Evolutionary conservation across 2,113 vertebrate genomes (phyloP).

Genomic region (Caranx ignobilis): DNA sequence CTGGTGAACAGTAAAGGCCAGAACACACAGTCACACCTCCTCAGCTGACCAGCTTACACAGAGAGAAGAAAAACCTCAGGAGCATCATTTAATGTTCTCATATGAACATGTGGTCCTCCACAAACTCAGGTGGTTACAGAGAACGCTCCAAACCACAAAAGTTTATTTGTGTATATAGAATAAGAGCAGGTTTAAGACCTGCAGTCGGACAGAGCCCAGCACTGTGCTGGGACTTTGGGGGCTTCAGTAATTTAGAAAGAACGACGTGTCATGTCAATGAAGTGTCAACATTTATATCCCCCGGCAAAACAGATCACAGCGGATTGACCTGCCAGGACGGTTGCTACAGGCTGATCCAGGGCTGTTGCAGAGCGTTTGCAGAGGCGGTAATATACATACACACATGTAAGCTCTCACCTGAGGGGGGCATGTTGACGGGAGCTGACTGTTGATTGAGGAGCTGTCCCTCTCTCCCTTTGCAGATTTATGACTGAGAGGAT

Average conservation of each 20-base stretch:
- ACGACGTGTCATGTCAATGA: conserved; percentile 27
- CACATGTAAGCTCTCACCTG: conserved; percentile 33
- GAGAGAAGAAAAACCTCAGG: no score
- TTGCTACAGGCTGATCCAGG: neutral
- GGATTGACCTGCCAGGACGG: conserved; percentile 18
- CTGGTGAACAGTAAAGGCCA: no score
- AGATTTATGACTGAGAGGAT: conserved; percentile 75
- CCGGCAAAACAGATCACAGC: conserved; percentile 13
- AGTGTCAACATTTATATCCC: conserved; percentile 34
- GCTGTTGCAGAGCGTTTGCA: neutral
- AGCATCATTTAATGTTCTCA: no score
- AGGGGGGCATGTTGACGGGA: conserved; percentile 31
- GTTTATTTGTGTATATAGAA: no score
- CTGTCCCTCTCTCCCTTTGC: conserved; percentile 61
- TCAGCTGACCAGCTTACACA: no score
- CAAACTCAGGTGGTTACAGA: no score
- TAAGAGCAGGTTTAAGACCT: neutral
- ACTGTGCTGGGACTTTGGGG: conserved; percentile 18
- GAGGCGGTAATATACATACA: conserved; percentile 45
- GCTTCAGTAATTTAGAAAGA: conserved; percentile 35
- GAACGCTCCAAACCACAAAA: no score
- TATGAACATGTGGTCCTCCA: no score
- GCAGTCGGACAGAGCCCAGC: neutral
- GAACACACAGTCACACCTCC: no score
- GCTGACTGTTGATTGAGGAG: conserved; percentile 66